A percentile compares a stretch with the other conserved stretches of the same genome.
phyloP scores from a whole-genome alignment of 23 tunicate species.

The Diplosoma virens region DNA sequence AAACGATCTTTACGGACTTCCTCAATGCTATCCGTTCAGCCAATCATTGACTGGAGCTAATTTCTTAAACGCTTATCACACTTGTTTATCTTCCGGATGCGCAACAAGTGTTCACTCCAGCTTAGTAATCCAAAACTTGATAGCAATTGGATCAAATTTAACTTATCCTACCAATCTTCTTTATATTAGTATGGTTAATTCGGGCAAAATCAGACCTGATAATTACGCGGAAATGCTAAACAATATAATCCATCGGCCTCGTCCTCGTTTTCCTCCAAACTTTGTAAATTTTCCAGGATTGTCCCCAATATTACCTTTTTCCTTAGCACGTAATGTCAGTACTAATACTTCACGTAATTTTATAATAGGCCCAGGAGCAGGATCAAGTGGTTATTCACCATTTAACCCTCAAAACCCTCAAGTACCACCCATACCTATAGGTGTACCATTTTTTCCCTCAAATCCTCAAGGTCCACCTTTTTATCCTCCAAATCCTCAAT shows the following conservation, averaged over 20 bases:
- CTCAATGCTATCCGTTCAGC: constrained; percentile 49
- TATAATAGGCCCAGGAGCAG: no score
- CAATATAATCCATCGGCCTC: no score
- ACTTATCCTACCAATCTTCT: neutral
- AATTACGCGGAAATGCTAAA: constrained; percentile 48
- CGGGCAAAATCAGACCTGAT: constrained; percentile 66
- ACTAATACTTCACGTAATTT: no score
- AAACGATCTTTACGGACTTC: constrained; percentile 37
- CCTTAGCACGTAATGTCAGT: no score
- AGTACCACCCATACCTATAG: no score
- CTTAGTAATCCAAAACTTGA: neutral
- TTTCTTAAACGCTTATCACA: constrained; percentile 49
- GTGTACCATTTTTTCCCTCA: no score
- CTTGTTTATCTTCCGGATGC: constrained; percentile 68
- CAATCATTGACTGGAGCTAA: neutral
- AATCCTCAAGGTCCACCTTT: no score
- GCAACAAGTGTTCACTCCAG: constrained; percentile 18
- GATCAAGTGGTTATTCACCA: no score
- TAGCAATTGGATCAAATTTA: constrained; percentile 1
- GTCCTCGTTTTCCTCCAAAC: no score
- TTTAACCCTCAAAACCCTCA: no score
- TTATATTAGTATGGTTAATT: constrained; percentile 13
- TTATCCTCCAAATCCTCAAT: neutral
- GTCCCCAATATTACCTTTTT: no score
- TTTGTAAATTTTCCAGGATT: no score